phyloP scores from a whole-genome alignment of 2,797 vertebrate species.

The Podarcis lilfordi region DNA sequence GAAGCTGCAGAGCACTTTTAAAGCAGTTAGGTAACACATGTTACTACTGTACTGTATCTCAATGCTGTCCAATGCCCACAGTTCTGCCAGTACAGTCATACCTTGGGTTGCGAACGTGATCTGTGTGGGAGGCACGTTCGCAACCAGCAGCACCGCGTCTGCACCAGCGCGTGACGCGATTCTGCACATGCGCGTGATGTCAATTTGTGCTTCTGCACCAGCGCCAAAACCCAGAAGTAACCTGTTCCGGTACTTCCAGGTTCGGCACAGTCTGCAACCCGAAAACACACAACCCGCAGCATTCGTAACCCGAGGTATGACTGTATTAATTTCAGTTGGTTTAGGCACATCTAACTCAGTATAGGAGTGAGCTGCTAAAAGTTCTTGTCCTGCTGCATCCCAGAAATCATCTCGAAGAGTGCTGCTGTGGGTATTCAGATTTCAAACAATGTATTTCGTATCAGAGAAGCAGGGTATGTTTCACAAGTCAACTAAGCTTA shows the following conservation, averaged over 20 bases:
- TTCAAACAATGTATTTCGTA: neutral
- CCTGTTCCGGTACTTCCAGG: too few species aligned
- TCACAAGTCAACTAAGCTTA: neutral
- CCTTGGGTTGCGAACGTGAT: too few species aligned
- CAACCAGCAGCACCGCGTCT: too few species aligned
- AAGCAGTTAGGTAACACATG: neutral
- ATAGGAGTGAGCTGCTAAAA: neutral
- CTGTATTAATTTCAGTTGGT: neutral
- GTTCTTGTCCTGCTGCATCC: neutral
- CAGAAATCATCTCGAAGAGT: neutral
- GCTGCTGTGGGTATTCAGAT: neutral
- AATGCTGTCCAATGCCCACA: too few species aligned
- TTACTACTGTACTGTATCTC: neutral
- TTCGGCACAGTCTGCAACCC: too few species aligned
- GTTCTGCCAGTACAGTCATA: neutral
- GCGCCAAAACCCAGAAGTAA: too few species aligned
- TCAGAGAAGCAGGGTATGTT: neutral
- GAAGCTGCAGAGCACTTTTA: neutral
- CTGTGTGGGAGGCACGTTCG: too few species aligned
- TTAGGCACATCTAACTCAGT: neutral
- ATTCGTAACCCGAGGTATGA: too few species aligned
- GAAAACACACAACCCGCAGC: too few species aligned
- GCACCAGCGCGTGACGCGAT: too few species aligned
- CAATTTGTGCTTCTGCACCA: too few species aligned
- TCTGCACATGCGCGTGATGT: too few species aligned